Conservation (phyloP, 2,113 vertebrate species). For the Ariopsis seemanni region DNA sequence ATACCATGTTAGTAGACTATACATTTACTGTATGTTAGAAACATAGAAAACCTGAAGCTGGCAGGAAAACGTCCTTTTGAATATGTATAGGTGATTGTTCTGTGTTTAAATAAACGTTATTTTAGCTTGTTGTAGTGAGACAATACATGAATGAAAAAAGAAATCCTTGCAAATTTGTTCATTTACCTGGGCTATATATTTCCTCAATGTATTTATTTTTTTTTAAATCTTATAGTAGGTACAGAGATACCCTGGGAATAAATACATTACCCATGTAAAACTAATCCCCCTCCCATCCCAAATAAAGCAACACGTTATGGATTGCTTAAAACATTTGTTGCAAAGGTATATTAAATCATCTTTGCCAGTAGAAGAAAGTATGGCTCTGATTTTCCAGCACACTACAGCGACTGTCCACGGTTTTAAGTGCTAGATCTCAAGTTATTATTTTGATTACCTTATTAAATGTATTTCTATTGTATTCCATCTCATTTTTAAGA, state of each 20-base stretch:
- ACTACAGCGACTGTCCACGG: no score
- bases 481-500: no score
- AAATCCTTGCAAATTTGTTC: no score
- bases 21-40: not conserved
- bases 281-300: not conserved
- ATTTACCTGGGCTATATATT: no score
- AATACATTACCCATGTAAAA: not conserved
- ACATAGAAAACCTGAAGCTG: not conserved
- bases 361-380: not conserved
- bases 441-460: no score
- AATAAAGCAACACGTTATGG: not conserved
- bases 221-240: no score
- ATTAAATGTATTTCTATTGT: no score
- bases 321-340: not conserved
- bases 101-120: not conserved
- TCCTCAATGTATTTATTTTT: no score
- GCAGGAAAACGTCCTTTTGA: not conserved
- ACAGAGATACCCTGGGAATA: no score
- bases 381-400: no score
- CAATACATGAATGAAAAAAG: not conserved
- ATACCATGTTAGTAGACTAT: not conserved
- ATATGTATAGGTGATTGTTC: not conserved
- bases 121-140: not conserved
- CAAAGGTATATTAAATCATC: not conserved
- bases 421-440: no score